Evolutionary conservation across 2,797 vertebrate species (phyloP), one percentile per base, ranked within the genome.

Genomic region (Rhinoraja longicauda): DNA sequence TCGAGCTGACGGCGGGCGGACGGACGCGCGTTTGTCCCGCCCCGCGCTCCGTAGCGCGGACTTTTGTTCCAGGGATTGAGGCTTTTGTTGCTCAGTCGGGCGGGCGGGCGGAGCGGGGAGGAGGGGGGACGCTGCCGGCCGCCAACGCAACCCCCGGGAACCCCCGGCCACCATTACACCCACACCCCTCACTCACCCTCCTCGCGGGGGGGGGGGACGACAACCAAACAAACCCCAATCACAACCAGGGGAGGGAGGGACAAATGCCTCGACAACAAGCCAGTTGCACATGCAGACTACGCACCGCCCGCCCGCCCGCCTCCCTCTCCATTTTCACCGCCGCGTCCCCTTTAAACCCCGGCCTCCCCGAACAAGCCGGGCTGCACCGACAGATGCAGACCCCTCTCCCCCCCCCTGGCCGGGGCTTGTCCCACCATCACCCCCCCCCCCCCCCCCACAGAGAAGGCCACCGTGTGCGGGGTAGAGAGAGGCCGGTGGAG

Each of bases 221-320:
- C 45, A 45, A 45, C 45, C 45, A 45, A 45, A 45, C 45, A 45
- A 45, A 45, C 12, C 21, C 70, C 70, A 24, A 24, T 72, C 70
- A 72, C 72, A 45, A 45, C 45, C 45, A 45, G 39, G 39, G 39
- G 39, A 39, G 39, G 39, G 39, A 39, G 39, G 39, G 39, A 39
- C 39, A 39, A 39, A 39, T 45, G 64, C 64, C 45, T 67, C 64
- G 12, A 72, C 32, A 17, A 5, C 29, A 4, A 36, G 75, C 75
- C 75, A 32, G 75, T 75, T 32, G n/a, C 75, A 39, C 77, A 78
- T 36, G 77, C 77, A 78, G 15, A 94, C 96, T 94, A 19, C 93
- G 93, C 95, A 95, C 95, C 95, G 96, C 95, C 95, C 96, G 96
- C 95, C 96, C 96, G 96, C 96, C 96, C 96, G 96, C 96, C 96